A percentile compares a stretch with the other conserved stretches of the same genome.
These are phyloP conservation scores for Drosophila bipectinata DNA, from an alignment of 1,140 invertebrate species.

Conservation along the genomic window DNA sequence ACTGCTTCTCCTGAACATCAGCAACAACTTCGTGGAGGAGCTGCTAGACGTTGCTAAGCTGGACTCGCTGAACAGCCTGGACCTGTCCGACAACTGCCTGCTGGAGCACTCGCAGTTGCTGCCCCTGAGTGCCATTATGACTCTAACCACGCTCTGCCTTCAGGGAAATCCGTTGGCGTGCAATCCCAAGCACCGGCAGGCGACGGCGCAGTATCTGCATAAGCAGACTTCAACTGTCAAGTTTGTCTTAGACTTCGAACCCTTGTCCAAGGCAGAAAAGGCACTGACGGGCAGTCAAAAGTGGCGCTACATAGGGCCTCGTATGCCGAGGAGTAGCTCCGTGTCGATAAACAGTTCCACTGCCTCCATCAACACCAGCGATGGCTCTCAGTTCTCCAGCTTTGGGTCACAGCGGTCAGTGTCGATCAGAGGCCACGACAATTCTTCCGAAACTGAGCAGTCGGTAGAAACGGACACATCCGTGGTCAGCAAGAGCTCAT, in stretches of 20 bases:
- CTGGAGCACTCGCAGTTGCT: constrained; percentile 86
- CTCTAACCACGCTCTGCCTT: constrained; percentile 85
- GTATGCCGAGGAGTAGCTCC: constrained; percentile 32
- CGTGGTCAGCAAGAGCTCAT: constrained; percentile 23
- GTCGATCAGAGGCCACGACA: constrained; percentile 41
- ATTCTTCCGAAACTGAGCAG: constrained; percentile 44
- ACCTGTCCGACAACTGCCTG: constrained; percentile 87
- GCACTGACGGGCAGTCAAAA: constrained; percentile 82
- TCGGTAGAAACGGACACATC: constrained; percentile 1
- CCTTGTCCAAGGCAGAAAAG: constrained; percentile 85
- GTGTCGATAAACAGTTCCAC: constrained; percentile 60
- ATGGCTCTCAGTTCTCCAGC: constrained; percentile 63
- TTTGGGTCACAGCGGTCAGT: constrained; percentile 67
- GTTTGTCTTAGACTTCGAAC: constrained; percentile 86
- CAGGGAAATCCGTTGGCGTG: constrained; percentile 87
- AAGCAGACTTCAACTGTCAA: constrained; percentile 85
- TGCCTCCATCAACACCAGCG: constrained; percentile 54
- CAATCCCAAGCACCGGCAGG: constrained; percentile 86
- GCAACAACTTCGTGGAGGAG: constrained; percentile 86
- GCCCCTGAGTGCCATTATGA: constrained; percentile 85
- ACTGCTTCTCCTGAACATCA: constrained; percentile 85
- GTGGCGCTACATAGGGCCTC: constrained; percentile 47
- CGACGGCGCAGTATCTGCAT: constrained; percentile 86
- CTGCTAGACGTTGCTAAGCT: constrained; percentile 84
- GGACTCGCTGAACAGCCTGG: constrained; percentile 85